Evolutionary conservation across 2,888 invertebrate genomes (phyloP), one percentile per base, ranked within the genome.

Genomic region (Leptinotarsa peninsularis): DNA sequence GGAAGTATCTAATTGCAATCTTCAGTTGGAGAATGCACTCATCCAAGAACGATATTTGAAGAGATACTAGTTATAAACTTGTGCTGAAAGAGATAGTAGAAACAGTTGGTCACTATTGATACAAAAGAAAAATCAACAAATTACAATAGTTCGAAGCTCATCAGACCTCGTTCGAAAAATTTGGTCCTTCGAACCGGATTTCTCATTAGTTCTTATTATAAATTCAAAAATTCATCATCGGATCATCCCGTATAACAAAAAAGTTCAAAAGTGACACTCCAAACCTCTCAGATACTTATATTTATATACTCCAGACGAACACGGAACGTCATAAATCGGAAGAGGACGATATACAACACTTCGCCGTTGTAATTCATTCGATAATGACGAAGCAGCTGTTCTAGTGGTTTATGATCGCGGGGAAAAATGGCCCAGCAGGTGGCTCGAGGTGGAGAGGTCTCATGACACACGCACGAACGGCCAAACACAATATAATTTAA

Each of bases 301-400:
- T 52, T 43, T 10, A 58, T 58, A 21, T 58, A 58, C 69, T 56
- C 69, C 10, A 18, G 56, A 49, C 27, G 17, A 70, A 43, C 70
- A 70, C 70, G 60, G 43, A 70, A 70, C 50, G 49, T 21, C 58
- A 50, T 70, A 70, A 70, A 70, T 60, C 23, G 58, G 49, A 70
- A 54, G 54, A 69, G 21, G 50, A 58, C 49, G 23, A 58, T 70
- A 70, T 70, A 70, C 58, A 56, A 70, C 70, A 58, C 70, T 58
- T 70, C 54, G 27, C 58, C 60, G 33, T 23, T 60, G 4, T 52
- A 67, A 74, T 76, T 76, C 70, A 71, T 73, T 73, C 73, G 71
- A 76, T 76, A 71, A 71, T 71, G 71, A 73, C 73, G 63, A 54
- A 73, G 73, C 76, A 76, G 76, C 76, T 73, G 76, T 58, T 73